Conservation (phyloP, 1,140 invertebrate genomes). For the Drosophila funebris region DNA sequence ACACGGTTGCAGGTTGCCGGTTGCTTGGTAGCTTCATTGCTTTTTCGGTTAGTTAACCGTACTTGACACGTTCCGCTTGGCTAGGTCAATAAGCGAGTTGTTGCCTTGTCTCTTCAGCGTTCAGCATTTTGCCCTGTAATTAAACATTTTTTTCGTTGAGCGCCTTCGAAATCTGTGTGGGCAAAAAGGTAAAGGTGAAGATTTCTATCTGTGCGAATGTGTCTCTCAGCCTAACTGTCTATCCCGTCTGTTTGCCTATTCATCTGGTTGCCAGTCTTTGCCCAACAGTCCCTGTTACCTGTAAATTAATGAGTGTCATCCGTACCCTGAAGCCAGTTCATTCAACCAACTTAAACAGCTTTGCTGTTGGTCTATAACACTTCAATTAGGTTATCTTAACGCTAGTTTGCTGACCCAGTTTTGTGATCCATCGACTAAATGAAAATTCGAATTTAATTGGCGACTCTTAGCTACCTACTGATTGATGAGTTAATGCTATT, state of each 20-base stretch:
- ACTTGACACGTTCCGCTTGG: conserved; percentile 73
- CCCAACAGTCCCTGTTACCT: conserved; percentile 26
- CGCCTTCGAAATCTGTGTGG: conserved; percentile 22
- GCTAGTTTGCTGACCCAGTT: conserved; percentile 53
- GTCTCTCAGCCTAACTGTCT: conserved; percentile 2
- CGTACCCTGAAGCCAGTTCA: conserved; percentile 39
- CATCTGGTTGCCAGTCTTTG: not conserved
- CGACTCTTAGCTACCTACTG: conserved; percentile 58
- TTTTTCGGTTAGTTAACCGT: conserved; percentile 76
- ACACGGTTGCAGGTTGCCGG: not conserved
- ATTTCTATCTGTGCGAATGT: conserved; percentile 29
- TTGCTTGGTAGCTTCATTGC: conserved; percentile 36
- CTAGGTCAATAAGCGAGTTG: conserved; percentile 65
- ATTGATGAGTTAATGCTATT: conserved; percentile 58
- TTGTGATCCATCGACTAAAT: conserved; percentile 26
- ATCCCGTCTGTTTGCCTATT: not conserved
- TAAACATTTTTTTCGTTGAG: conserved; percentile 59
- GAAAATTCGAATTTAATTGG: conserved; percentile 67
- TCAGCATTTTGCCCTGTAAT: conserved; percentile 61
- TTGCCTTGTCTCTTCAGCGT: conserved; percentile 38
- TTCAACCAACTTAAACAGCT: conserved; percentile 53
- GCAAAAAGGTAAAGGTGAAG: conserved; percentile 51
- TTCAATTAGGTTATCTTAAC: conserved; percentile 58
- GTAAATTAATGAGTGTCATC: conserved; percentile 62
- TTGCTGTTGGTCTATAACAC: conserved; percentile 40